Base-by-base conservation (phyloP, 92 coral and sea anemone species). In the Pocillopora meandrina region DNA sequence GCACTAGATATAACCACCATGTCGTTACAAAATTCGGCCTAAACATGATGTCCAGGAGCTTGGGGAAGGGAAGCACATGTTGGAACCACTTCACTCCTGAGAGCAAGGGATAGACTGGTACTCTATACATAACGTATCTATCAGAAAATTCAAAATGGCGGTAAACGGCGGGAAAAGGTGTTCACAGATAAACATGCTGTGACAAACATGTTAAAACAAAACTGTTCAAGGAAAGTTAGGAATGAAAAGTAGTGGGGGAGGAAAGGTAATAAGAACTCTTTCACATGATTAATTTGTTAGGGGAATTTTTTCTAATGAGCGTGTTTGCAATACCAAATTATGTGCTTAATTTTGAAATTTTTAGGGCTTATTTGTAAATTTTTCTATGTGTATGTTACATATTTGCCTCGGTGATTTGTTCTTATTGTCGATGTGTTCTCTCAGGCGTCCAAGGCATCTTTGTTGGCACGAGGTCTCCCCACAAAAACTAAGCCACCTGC, bases 391-490 rank as follows among this genome's bases (percentile, higher is more conserved):
- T 12, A n/a, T 23, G 14, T 9, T 64, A 15, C 12, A 19, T 26
- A 36, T 71, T 70, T 71, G 55, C 33, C 3, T 59, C 10, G 26
- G 36, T 31, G 19, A 18, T 18, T 19, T 1, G 36, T 68, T 34
- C 52, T 9, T 9, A 10, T n/a, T 6, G 17, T 63, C 57, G 11
- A 1, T 81, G 68, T 57, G 26, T n/a, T 64, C 18, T 80, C 64
- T 19, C 83, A 96, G 98, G 91, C 99, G 18, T 94, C 99, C 74
- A 96, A 96, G 87, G 95, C 99, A 79, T 96, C 98, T 57, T 92
- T 96, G 77, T 90, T 83, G 62, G 89, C 99, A 69, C 90, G 96
- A 62, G 99, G 99, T 64, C 95, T 96, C 77, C 88, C 97, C 84
- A 61, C 99, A 85, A 95, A 92, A 80, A 80, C 91, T 13, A 84